These are phyloP conservation scores for Muraenolepis orangiensis DNA, from an alignment of 2,797 vertebrate species.

Conservation along the genomic window DNA sequence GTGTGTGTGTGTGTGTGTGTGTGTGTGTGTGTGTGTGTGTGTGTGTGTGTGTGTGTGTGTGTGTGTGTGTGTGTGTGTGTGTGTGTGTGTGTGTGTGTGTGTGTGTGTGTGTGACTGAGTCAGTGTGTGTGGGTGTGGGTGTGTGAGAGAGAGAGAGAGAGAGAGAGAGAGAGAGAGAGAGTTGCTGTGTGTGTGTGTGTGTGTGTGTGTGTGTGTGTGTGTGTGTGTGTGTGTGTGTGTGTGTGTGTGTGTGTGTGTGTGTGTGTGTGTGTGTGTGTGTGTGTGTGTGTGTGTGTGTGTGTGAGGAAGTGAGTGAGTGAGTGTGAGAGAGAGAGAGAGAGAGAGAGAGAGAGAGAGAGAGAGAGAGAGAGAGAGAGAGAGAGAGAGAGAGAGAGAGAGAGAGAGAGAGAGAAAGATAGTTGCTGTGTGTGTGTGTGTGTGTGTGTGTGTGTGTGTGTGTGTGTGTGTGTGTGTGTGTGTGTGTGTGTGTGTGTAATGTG, in stretches of 20 bases:
- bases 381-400: constrained; percentile 23
- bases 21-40: constrained; percentile 7
- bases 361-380: not conserved
- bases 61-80: constrained; percentile 1
- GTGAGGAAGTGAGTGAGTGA: constrained; percentile 18
- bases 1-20: constrained; percentile 12
- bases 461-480: constrained; percentile 6
- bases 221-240: constrained; percentile 17
- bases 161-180: too few species aligned
- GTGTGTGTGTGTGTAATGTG: not conserved
- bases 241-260: constrained; percentile 1
- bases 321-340: constrained; percentile 5
- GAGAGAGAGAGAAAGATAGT: too few species aligned
- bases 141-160: not conserved
- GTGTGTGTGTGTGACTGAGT: constrained; percentile 1
- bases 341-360: constrained; percentile 22
- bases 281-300: constrained; percentile 30
- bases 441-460: constrained; percentile 8
- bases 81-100: constrained; percentile 8
- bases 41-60: constrained; percentile 11
- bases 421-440: constrained; percentile 9
- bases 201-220: constrained; percentile 18
- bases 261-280: constrained; percentile 1
- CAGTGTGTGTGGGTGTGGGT: constrained; percentile 13
- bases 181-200: constrained; percentile 29